Base-by-base conservation (phyloP, 30 jellyfish, hydroid and myxozoan species). In the Aurelia sp. region DNA sequence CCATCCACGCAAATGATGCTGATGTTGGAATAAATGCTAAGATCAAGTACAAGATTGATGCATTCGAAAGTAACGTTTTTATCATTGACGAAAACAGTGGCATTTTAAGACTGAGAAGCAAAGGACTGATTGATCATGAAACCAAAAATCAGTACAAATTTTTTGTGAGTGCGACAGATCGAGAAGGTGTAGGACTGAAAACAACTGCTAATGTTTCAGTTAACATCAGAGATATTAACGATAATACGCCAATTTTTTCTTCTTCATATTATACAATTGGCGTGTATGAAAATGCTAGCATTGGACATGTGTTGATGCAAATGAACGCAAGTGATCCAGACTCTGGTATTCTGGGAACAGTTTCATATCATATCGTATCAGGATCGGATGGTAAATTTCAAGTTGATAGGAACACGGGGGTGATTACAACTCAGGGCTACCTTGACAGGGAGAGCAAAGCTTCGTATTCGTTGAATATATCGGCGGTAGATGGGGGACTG, bases 281-380 rank as follows among this genome's bases (percentile, higher is more conserved):
- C 4, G 77, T 94, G 8, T 63, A 77, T 16, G 99, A 94, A 63
- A 63, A 89, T 0, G 76, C 68, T 13, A 63, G 22, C 58, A 52
- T 80, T 52, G 97, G 95, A 20, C 67, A 55, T 21, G n/a, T 61
- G 20, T 62, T 94, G 5, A 13, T 84, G 20, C 75, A 53, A 15
- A 91, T 89, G 18, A 76, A 68, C 63, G 97, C 97, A 15, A 63
- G 87, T 11, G 99, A 94, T 59, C 65, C 57, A 52, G 99, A 94
- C 74, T 80, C 91, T 58, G 97, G 95, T 0, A 19, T 50, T 48
- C 76, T 50, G 27, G 97, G 97, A 20, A 13, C 64, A 17, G 75
- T 94, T 65, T 33, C 83, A 3, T 92, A 92, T 53, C 65, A 40
- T 47, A 92, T 92, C 6, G 86, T 70, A 20, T 67, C 92, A 4